Conservation (phyloP, 2,888 invertebrate genomes). For the Lasioglossum figueresi region DNA sequence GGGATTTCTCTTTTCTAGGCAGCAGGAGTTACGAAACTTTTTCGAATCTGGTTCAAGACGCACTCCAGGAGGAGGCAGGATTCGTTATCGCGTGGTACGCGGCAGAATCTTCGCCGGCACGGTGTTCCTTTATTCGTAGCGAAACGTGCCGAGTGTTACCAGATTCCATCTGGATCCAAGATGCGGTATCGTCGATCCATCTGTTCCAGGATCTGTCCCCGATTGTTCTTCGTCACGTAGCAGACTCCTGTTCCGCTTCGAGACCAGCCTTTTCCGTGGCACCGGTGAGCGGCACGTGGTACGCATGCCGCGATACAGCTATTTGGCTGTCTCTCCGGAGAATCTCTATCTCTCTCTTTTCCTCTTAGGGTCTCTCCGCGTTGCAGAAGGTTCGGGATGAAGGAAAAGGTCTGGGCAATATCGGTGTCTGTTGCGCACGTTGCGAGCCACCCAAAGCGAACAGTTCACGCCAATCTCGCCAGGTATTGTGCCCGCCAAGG, state of each 20-base stretch:
- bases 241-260: conserved; percentile 28
- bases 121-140: conserved; percentile 34
- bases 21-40: conserved; percentile 1
- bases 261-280: conserved; percentile 28
- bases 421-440: conserved; percentile 72
- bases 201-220: conserved; percentile 60
- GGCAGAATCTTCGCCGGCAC: conserved; percentile 6
- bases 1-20: not conserved
- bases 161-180: conserved; percentile 65
- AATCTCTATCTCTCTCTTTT: not conserved
- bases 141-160: conserved; percentile 66
- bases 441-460: conserved; percentile 74
- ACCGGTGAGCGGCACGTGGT: conserved; percentile 46
- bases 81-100: conserved; percentile 28
- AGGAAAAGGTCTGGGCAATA: conserved; percentile 20
- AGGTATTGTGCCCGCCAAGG: conserved; percentile 61
- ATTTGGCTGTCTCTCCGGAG: conserved; percentile 18
- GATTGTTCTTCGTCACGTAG: conserved; percentile 71
- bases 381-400: not conserved
- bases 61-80: not conserved
- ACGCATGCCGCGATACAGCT: conserved; percentile 37
- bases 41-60: conserved; percentile 9
- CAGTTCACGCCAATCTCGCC: conserved; percentile 42
- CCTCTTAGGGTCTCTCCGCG: not conserved
- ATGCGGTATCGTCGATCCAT: conserved; percentile 61